These are phyloP conservation scores for Odontophorus gujanensis DNA, from an alignment of 2,113 vertebrate species.

Conservation along the genomic window DNA sequence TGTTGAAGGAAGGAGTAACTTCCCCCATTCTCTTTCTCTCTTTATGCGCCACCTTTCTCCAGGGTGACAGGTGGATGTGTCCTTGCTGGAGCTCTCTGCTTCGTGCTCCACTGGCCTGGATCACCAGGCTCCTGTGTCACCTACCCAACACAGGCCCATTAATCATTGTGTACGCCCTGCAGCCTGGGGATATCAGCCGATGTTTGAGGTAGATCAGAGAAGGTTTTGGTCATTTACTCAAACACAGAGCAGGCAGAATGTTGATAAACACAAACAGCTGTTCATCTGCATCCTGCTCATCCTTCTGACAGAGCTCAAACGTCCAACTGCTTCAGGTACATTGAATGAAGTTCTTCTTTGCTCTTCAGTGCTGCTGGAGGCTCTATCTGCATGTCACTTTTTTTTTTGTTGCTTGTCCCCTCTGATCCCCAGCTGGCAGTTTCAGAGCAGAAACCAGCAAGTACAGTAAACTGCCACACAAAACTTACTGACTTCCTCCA, in stretches of 20 bases:
- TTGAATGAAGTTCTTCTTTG: neutral
- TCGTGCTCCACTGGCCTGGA: neutral
- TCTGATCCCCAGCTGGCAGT: neutral
- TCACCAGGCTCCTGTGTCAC: neutral
- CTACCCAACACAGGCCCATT: fast-evolving
- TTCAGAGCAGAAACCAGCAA: neutral
- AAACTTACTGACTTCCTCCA: neutral
- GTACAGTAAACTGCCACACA: neutral
- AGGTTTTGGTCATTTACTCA: neutral
- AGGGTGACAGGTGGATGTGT: neutral
- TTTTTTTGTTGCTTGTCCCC: neutral
- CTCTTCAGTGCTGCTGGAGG: neutral
- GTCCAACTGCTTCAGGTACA: neutral
- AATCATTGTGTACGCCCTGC: neutral
- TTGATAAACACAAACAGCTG: neutral
- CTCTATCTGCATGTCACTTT: neutral
- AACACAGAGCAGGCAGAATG: neutral
- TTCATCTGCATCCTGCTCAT: neutral
- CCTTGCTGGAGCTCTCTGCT: neutral
- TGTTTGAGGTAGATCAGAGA: neutral
- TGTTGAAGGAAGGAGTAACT: neutral
- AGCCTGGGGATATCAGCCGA: neutral
- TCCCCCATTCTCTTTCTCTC: neutral
- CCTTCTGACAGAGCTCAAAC: neutral
- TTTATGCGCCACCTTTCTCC: neutral